These are phyloP conservation scores for Apis florea DNA, from an alignment of 1,140 invertebrate species.

Conservation along the genomic window DNA sequence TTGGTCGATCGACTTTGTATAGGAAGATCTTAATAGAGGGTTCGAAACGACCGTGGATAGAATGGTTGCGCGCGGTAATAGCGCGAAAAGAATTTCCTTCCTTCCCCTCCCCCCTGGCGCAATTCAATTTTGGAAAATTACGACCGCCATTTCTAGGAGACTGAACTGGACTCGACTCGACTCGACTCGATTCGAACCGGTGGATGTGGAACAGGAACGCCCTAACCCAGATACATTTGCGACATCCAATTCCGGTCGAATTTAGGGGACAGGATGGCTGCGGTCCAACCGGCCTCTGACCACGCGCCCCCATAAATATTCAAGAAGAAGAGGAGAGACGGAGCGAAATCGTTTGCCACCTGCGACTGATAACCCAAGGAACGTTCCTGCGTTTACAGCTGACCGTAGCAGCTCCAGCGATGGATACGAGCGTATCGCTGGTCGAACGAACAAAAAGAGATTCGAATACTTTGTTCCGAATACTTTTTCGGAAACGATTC, in stretches of 20 bases:
- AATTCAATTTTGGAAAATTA: constrained; percentile 1
- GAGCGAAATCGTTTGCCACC: constrained; percentile 30
- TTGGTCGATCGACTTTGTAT: not conserved
- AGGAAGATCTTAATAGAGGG: not conserved
- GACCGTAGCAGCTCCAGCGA: not conserved
- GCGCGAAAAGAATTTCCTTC: too few relatives aligned
- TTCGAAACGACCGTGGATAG: not conserved
- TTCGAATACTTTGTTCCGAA: too few relatives aligned
- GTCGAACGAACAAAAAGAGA: too few relatives aligned
- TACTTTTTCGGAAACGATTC: too few relatives aligned
- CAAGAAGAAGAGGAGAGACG: constrained; percentile 23
- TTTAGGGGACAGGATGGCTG: constrained; percentile 31
- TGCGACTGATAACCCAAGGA: constrained; percentile 18
- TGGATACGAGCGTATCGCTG: not conserved
- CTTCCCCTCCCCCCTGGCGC: too few relatives aligned
- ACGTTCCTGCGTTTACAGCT: not conserved
- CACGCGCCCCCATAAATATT: constrained; percentile 41
- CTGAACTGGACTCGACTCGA: not conserved
- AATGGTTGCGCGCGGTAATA: not conserved
- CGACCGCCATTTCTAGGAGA: not conserved
- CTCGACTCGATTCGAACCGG: not conserved
- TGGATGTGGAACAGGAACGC: constrained; percentile 23
- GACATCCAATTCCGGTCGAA: constrained; percentile 7
- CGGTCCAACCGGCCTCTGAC: constrained; percentile 31
- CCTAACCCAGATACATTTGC: constrained; percentile 24